These are phyloP conservation scores for Melipona beecheii DNA, from an alignment of 2,888 invertebrate species.

Conservation along the genomic window DNA sequence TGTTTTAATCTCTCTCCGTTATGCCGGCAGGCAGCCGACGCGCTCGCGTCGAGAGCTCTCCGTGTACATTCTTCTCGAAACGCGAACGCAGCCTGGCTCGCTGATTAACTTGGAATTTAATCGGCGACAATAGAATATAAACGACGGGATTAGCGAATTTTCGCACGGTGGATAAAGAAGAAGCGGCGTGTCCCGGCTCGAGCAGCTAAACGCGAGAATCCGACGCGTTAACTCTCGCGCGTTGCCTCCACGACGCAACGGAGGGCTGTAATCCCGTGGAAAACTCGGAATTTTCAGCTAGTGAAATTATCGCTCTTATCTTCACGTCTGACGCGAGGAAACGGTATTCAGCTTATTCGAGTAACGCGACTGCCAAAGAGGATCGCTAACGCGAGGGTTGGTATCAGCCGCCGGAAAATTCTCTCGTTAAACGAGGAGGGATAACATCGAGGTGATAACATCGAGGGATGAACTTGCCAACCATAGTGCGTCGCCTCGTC, in stretches of 20 bases:
- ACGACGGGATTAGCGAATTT: slow-evolving; percentile 57
- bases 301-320: too few species aligned
- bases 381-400: not conserved
- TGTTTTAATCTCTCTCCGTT: slow-evolving; percentile 19
- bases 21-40: not conserved
- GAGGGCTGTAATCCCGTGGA: too few species aligned
- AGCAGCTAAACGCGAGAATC: not conserved
- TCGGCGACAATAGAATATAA: slow-evolving; percentile 70
- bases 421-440: not conserved
- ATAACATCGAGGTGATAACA: not conserved
- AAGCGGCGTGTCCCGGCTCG: not conserved
- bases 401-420: not conserved
- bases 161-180: not conserved
- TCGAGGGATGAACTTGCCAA: slow-evolving; percentile 75
- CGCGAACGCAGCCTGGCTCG: slow-evolving; percentile 55
- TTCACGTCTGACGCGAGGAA: too few species aligned
- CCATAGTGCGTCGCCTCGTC: slow-evolving; percentile 70
- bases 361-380: not conserved
- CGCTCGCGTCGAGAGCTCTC: not conserved
- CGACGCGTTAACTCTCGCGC: not conserved
- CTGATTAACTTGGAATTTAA: slow-evolving; percentile 74
- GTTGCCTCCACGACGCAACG: too few species aligned
- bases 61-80: slow-evolving; percentile 65
- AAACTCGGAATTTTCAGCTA: too few species aligned
- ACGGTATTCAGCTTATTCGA: not conserved